Base-by-base conservation (phyloP, 2,113 vertebrate species). In the Odocoileus hemionus region DNA sequence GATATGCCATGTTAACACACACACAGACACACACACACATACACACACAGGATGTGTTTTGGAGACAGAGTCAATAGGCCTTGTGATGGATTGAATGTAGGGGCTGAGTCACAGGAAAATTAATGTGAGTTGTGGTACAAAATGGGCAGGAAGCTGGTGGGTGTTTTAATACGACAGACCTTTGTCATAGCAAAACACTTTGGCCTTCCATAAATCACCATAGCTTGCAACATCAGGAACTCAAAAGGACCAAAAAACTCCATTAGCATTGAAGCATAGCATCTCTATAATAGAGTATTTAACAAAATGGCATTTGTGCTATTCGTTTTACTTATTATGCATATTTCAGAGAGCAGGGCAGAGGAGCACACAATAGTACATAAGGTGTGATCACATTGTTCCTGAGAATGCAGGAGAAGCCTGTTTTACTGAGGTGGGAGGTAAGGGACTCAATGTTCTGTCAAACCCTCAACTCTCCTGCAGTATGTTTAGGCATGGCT, bases 251-350 rank as follows among this genome's bases (percentile, higher is more conserved):
- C 88, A 82, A 94, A 96, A 93, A 58, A n/a, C 87, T 91, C 64
- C 91, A 95, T 94, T 96, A 91, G 91, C 94, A 78, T 78, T 91
- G 91, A 97, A 96, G 80, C 94, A 57, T 74, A 91, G 93, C 88
- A 84, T 96, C 91, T 97, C 85, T 33, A 55, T 93, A 96, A 97
- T 97, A 97, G 82, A 96, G 43, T 96, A 95, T 98, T 98, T 96
- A 96, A 95, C 79, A 86, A 96, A 93, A 89, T 91, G 86, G 54
- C 91, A 94, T 91, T 94, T 96, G 91, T 60, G 83, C 88, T 95
- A 80, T 91, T 92, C 67, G 74, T 93, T 97, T 95, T 96, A 86
- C 90, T 96, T 96, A 45, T 94, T 96, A 89, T 79, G 64, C 85
- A 80, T 91, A 96, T 94, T 93, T 97, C 30, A 95, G 91, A 91